Base-by-base conservation (phyloP, 2,797 vertebrate genomes). In the Petrocephalus sullivani region DNA sequence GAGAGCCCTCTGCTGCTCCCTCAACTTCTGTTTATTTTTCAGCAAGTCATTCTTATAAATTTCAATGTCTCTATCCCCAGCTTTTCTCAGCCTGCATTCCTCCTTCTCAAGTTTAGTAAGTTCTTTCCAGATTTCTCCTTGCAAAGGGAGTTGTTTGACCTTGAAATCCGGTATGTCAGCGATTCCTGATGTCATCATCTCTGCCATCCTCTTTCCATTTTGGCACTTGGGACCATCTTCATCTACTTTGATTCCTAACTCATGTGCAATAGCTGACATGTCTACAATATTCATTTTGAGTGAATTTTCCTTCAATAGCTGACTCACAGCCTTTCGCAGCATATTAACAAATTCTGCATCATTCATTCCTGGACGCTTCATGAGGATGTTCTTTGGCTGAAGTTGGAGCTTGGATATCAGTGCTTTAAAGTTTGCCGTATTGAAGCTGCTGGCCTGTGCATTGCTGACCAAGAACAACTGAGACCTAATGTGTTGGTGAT, bases 61-160 rank as follows among this genome's bases (percentile, higher is more conserved):
- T 88, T 96, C 94, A 0, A 94, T 85, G 0, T 92, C 88, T 41
- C 91, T 61, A 64, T 86, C 37, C 0, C 94, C 93, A 83, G 87
- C 61, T 0, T 95, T 91, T 19, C 0, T 19, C 54, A 95, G 93
- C 4, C 93, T 93, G 88, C 92, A 94, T 67, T 96, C 91, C 87
- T 97, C 96, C 87, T 95, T 96, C 58, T 96, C 96, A 1, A 94
- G 88, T 10, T 89, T 87, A 1, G 95, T 94, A 2, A 95, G 19
- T 8, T 94, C 91, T 58, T 94, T 94, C 94, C 95, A 95, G 0
- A 94, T 90, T 19, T 94, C 85, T 0, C 95, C 96, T 89, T 97
- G 97, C 21, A 96, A 90, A 0, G 93, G 91, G n/a, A 97, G 92
- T 33, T 94, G 92, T 0, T 87, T n/a, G n/a, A 92, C 86, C 81